Evolutionary conservation across 1,140 invertebrate species (phyloP).

Genomic region (Drosophila sechellia): DNA sequence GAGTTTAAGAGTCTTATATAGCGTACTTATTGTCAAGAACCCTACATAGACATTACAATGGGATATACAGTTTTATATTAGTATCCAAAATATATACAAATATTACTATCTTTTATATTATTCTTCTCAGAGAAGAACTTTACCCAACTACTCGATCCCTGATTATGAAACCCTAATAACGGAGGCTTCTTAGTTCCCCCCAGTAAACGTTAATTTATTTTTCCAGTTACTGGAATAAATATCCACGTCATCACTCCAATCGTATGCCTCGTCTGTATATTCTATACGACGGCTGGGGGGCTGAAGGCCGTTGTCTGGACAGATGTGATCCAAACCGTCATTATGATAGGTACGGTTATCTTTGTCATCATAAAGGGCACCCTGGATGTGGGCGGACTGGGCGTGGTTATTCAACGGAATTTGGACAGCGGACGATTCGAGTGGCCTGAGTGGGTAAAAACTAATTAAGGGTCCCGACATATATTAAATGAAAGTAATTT

Average conservation of each 20-base stretch:
- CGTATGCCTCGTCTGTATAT: slow-evolving; percentile 86
- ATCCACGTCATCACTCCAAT: slow-evolving; percentile 92
- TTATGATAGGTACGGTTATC: slow-evolving; percentile 94
- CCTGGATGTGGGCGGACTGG: slow-evolving; percentile 91
- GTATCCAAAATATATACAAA: no score
- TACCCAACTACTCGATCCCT: no score
- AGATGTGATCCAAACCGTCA: slow-evolving; percentile 93
- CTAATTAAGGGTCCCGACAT: background rate
- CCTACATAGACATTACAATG: background rate
- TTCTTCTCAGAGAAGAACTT: no score
- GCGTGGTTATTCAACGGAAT: slow-evolving; percentile 90
- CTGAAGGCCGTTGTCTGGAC: slow-evolving; percentile 97
- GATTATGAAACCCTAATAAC: no score
- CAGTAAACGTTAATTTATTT: background rate
- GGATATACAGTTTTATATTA: background rate
- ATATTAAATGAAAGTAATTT: background rate
- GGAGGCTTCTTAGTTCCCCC: no score
- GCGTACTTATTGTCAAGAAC: background rate
- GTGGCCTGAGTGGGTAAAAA: slow-evolving; percentile 88
- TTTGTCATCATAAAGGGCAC: slow-evolving; percentile 93
- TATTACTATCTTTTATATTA: no score
- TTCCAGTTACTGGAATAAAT: slow-evolving; percentile 93
- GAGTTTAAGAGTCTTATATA: background rate
- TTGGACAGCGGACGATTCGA: slow-evolving; percentile 90
- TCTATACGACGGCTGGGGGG: slow-evolving; percentile 88